Evolutionary conservation across 2,797 vertebrate genomes (phyloP).

Genomic region (Clarias platycephalus): DNA sequence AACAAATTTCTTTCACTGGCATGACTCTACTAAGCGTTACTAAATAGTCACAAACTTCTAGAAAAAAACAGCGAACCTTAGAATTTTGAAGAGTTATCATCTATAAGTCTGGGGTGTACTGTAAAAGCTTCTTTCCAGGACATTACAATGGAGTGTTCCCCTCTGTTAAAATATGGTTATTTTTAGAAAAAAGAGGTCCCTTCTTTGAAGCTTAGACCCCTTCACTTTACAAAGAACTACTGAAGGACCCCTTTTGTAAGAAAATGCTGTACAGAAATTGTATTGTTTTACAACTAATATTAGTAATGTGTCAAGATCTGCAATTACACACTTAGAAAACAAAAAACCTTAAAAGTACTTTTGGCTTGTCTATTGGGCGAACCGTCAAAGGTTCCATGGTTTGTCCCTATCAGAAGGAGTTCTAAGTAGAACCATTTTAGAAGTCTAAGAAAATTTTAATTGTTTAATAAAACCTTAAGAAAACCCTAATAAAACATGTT

Average conservation of each 20-base stretch:
- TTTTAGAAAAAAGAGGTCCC: not conserved
- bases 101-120: not conserved
- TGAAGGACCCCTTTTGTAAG: not conserved
- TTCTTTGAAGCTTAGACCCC: not conserved
- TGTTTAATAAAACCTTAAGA: not conserved
- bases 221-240: not conserved
- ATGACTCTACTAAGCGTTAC: conserved; percentile 23
- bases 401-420: not conserved
- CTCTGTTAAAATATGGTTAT: no score
- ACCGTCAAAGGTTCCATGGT: no score
- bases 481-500: not conserved
- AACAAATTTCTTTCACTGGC: conserved; percentile 44
- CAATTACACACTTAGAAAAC: conserved; percentile 1
- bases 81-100: not conserved
- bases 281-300: not conserved
- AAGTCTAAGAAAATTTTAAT: not conserved
- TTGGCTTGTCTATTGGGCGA: not conserved
- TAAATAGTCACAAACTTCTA: conserved; percentile 21
- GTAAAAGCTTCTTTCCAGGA: not conserved
- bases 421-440: not conserved
- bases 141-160: not conserved
- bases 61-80: not conserved
- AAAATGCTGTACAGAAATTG: not conserved
- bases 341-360: not conserved
- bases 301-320: conserved; percentile 31